These are phyloP conservation scores for Percopsis omiscomaycus DNA, from an alignment of 2,797 vertebrate species.

Conservation along the genomic window DNA sequence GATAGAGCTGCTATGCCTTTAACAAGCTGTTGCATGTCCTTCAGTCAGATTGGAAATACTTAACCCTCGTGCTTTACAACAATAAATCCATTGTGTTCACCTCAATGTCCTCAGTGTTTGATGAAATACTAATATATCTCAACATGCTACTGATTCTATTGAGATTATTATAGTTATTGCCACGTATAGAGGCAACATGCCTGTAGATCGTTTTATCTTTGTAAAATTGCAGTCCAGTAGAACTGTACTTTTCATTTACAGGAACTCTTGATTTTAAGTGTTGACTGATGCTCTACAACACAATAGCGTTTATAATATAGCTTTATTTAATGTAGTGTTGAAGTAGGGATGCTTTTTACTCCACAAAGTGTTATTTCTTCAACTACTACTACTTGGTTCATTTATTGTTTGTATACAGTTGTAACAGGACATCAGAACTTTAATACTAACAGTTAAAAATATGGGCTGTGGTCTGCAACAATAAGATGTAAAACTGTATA, in stretches of 20 bases:
- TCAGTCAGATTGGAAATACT: conserved; percentile 38
- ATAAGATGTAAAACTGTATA: conserved; percentile 18
- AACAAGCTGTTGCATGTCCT: conserved; percentile 62
- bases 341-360: not conserved
- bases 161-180: conserved; percentile 32
- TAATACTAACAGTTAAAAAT: conserved; percentile 3
- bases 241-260: not conserved
- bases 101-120: conserved; percentile 36
- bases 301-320: not conserved
- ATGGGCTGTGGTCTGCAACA: conserved; percentile 4
- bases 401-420: conserved; percentile 15
- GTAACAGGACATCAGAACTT: not conserved
- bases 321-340: not conserved
- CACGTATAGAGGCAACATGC: conserved; percentile 18
- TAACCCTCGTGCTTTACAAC: conserved; percentile 49
- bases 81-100: conserved; percentile 50
- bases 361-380: not conserved
- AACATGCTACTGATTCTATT: conserved; percentile 33
- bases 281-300: not conserved
- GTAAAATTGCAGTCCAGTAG: conserved; percentile 5
- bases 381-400: not conserved
- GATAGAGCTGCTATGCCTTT: conserved; percentile 47
- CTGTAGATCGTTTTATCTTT: not conserved
- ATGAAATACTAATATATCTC: conserved; percentile 14
- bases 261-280: not conserved